Evolutionary conservation across 1,140 invertebrate species (phyloP).

Genomic region (Formica selysi): DNA sequence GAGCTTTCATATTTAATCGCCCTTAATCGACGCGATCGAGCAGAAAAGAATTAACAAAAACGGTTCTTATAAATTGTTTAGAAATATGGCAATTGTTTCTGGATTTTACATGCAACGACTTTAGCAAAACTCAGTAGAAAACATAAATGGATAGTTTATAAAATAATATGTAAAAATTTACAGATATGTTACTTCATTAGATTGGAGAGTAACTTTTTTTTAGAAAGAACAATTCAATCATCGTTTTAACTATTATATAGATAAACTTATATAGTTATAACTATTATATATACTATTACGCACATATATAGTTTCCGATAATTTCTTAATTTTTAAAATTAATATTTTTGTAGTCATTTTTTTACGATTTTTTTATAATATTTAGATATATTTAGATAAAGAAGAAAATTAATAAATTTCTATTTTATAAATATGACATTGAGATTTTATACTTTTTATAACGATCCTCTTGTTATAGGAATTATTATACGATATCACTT

Average conservation of each 20-base stretch:
- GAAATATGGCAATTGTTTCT: not conserved
- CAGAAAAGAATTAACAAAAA: not conserved
- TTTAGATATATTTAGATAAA: conserved; percentile 1
- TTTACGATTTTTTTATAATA: not conserved
- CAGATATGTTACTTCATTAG: not conserved
- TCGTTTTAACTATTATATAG: not conserved
- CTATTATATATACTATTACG: no score
- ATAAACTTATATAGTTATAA: no score
- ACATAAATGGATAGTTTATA: not conserved
- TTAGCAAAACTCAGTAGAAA: not conserved
- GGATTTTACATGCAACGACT: not conserved
- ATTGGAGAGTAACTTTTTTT: not conserved
- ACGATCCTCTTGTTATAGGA: not conserved
- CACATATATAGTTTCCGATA: no score
- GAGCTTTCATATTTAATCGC: conserved; percentile 29
- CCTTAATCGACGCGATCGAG: conserved; percentile 11
- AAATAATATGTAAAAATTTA: not conserved
- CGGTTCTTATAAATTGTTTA: not conserved
- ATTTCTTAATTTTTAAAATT: not conserved
- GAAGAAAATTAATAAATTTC: not conserved
- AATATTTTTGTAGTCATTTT: not conserved
- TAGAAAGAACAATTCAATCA: not conserved
- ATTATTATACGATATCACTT: not conserved
- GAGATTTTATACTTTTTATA: not conserved
- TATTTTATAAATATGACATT: not conserved